These are phyloP conservation scores for Dermatophagoides farinae DNA, from an alignment of 1,140 invertebrate genomes.

Conservation along the genomic window DNA sequence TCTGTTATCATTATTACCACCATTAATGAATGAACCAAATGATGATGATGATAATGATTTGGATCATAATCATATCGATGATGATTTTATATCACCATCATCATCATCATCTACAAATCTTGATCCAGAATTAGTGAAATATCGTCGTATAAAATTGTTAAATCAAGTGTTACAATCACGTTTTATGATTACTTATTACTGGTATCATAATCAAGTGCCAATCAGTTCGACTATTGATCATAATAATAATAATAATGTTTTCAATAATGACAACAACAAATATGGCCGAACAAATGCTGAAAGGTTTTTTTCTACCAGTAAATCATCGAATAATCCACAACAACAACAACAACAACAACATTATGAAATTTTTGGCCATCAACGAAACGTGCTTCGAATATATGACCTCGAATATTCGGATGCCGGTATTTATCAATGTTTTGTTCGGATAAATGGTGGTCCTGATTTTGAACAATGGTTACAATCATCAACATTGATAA, in stretches of 20 bases:
- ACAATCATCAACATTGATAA: constrained; percentile 13
- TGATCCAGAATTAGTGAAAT: too few species aligned
- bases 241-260: neutral
- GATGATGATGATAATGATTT: too few species aligned
- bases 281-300: neutral
- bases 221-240: neutral
- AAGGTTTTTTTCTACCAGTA: too few species aligned
- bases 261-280: neutral
- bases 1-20: neutral
- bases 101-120: too few species aligned
- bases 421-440: constrained; percentile 17
- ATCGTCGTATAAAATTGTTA: too few species aligned
- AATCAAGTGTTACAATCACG: neutral
- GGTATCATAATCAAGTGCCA: constrained; percentile 2
- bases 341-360: neutral
- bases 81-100: neutral
- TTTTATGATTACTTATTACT: neutral
- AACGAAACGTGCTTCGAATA: constrained; percentile 13
- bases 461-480: constrained; percentile 16
- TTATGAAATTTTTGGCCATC: neutral
- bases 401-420: constrained; percentile 15
- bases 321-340: too few species aligned
- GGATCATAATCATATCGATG: neutral
- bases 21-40: too few species aligned
- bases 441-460: constrained; percentile 6